phyloP scores from a whole-genome alignment of 2,888 invertebrate species.

The Macrophya alboannulata region DNA sequence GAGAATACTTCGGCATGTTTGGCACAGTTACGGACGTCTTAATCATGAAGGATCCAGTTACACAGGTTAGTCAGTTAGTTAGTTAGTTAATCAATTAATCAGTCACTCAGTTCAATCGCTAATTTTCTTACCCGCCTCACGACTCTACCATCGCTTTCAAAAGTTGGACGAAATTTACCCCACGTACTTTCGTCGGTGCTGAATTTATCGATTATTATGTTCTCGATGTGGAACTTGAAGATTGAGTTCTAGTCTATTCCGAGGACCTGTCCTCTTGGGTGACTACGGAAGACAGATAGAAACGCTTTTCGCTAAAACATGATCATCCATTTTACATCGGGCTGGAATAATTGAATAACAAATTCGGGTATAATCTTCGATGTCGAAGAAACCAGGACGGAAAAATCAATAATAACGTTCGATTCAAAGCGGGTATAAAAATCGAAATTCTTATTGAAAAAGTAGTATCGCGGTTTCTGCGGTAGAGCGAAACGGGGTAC shows the following conservation, averaged over 20 bases:
- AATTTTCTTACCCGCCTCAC: background rate
- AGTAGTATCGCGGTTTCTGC: background rate
- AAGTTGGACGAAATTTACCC: background rate
- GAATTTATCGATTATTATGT: background rate
- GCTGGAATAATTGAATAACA: background rate
- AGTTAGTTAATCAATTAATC: background rate
- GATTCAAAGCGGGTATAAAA: background rate
- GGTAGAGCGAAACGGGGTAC: background rate
- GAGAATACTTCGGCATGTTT: conserved; percentile 96
- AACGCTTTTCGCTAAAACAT: background rate
- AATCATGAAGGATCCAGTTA: conserved; percentile 97
- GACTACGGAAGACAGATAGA: background rate
- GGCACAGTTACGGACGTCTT: conserved; percentile 95
- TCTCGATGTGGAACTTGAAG: conserved; percentile 27
- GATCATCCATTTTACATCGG: background rate
- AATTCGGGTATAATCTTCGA: background rate
- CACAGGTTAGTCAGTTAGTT: conserved; percentile 87
- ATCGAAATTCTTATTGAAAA: background rate
- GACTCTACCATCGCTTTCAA: background rate
- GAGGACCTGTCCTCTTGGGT: background rate
- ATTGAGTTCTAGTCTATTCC: background rate
- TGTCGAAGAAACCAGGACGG: background rate
- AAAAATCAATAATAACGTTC: background rate
- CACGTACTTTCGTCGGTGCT: background rate
- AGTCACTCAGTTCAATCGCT: background rate